Evolutionary conservation across 2,113 vertebrate genomes (phyloP), one percentile per base, ranked within the genome.

Genomic region (Lichenostomus cassidix): DNA sequence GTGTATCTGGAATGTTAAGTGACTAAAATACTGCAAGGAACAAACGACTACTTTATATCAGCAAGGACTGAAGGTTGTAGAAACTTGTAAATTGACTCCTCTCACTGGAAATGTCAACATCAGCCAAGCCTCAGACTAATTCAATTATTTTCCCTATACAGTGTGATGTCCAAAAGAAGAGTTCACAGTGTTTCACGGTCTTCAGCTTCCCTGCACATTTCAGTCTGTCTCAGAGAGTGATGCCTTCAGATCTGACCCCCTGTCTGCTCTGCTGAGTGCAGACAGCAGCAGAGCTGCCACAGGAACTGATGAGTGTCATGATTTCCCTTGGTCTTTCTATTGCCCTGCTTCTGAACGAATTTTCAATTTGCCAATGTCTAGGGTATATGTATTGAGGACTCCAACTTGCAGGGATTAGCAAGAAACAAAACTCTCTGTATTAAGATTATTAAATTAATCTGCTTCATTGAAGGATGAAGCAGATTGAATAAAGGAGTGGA

Each of bases 401-500:
- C 53, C 47, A 53, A 16, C 25, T 62, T 69, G 41, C 6, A 74
- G 63, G 63, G 63, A 73, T 68, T 83, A 83, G 28, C 29, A 21
- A 89, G 44, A 78, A 74, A 80, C 5, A 58, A 49, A 83, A 81
- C 63, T 83, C 56, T 47, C 29, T 75, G 3, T 75, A 75, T 78
- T 68, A 86, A 78, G 47, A 70, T 75, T 90, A 82, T 86, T 92
- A 73, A 83, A 87, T 93, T 77, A 58, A 78, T 89, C 53, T 84
- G 39, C 74, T 93, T 89, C 89, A 70, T 24, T 79, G 89, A 92
- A 95, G 77, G 67, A 44, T 58, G 71, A 87, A 92, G 25, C 47
- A 52, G 60, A 70, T 47, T 90, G 65, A 47, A 83, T 68, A 81
- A 83, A 78, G 73, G 47, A 87, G 20, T 39, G 33, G 52, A 81